These are phyloP conservation scores for Smithornis capensis DNA, from an alignment of 2,113 vertebrate species.

Conservation along the genomic window DNA sequence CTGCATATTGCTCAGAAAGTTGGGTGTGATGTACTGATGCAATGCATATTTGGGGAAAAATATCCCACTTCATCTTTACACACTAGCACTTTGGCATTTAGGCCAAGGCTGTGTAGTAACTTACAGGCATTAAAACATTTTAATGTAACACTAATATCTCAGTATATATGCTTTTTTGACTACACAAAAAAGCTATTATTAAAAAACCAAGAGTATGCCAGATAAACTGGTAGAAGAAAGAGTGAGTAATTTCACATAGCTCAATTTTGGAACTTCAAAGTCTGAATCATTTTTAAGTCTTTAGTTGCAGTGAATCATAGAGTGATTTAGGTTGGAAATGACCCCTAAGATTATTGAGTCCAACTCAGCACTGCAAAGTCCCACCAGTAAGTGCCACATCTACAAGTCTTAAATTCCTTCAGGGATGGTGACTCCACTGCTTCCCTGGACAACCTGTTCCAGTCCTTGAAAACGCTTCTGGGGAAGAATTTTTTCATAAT, in stretches of 20 bases:
- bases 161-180: not conserved
- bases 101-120: not conserved
- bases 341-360: not conserved
- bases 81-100: not conserved
- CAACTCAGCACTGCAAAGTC: not conserved
- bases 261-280: not conserved
- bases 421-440: not conserved
- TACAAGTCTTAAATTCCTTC: not conserved
- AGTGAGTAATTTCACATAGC: not conserved
- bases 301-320: not conserved
- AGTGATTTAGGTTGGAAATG: not conserved
- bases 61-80: not conserved
- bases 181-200: not conserved
- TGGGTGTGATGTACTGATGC: not conserved
- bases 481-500: not conserved
- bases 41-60: not conserved
- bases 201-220: not conserved
- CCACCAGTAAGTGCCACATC: not conserved
- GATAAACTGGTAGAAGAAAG: not conserved
- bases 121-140: not conserved
- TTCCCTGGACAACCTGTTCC: not conserved
- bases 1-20: not conserved
- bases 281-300: not conserved
- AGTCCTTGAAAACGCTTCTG: rapidly evolving
- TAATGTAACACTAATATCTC: not conserved